A percentile compares a stretch with the other conserved stretches of the same genome.
Conservation (phyloP, 2,797 vertebrate genomes). For the Sebastes dallii region DNA sequence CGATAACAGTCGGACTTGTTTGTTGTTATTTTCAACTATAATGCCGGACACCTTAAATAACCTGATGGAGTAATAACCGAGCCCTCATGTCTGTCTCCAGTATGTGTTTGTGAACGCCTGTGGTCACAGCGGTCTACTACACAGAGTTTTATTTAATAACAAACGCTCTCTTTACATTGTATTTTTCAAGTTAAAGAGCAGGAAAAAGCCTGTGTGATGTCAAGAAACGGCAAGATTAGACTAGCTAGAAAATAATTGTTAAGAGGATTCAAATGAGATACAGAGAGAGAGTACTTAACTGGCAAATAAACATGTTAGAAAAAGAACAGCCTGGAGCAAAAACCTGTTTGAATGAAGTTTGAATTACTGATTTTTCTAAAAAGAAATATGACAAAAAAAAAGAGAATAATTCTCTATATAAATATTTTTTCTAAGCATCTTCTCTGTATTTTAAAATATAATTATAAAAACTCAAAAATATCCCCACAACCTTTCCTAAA, state of each 20-base stretch:
- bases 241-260: background rate
- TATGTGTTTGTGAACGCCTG: slow-evolving; percentile 65
- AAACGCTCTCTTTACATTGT: slow-evolving; percentile 14
- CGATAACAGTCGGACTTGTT: slow-evolving; percentile 71
- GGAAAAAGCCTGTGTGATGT: background rate
- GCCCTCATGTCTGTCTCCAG: slow-evolving; percentile 38
- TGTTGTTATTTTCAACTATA: slow-evolving; percentile 70
- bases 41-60: slow-evolving; percentile 67
- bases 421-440: slow-evolving; percentile 9
- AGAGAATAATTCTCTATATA: background rate
- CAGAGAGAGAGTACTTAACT: slow-evolving; percentile 6
- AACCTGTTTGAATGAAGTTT: slow-evolving; percentile 15
- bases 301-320: slow-evolving; percentile 11
- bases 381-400: slow-evolving; percentile 24
- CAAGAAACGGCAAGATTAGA: slow-evolving; percentile 7
- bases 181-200: slow-evolving; percentile 33
- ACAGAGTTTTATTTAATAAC: slow-evolving; percentile 38
- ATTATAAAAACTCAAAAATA: slow-evolving; percentile 40
- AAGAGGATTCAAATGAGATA: slow-evolving; percentile 27
- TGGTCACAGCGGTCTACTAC: slow-evolving; percentile 48
- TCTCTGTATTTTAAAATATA: slow-evolving; percentile 17
- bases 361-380: slow-evolving; percentile 12
- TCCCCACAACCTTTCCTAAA: slow-evolving; percentile 3
- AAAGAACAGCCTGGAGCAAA: slow-evolving; percentile 47
- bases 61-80: slow-evolving; percentile 52